Base-by-base conservation (phyloP, 2,797 vertebrate species). In the Lacerta agilis region DNA sequence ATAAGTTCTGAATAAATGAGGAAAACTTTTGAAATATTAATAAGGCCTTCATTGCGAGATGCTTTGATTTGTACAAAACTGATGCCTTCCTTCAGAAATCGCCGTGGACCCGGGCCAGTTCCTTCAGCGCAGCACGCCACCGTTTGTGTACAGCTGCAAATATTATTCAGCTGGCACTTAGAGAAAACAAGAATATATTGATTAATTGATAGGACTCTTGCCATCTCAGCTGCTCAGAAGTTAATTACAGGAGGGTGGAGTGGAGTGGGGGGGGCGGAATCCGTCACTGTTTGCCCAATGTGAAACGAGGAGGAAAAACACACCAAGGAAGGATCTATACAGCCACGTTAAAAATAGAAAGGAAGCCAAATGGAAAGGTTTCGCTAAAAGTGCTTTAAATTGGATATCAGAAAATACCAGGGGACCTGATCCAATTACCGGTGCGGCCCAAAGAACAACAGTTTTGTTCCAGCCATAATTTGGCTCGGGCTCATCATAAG, bases 21-120 rank as follows among this genome's bases (percentile, higher is more conserved):
- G 71, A 79, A 92, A 92, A 78, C 20, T 81, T 92, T 43, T 87
- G 55, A 93, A 95, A 89, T 94, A 91, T 92, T 94, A 92, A 91
- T 91, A 38, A 7, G 92, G 61, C 72, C 45, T 58, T 92, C 78
- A 73, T 29, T 91, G 85, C 2, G 0, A 1, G 38, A 90, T 67
- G 27, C 73, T 92, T 86, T 93, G 76, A 90, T 91, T 94, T 76
- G 94, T 92, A 88, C n/a, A 90, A 90, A 93, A 78, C 79, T 0
- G 0, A 45, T 20, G 92, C 80, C 8, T 88, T 90, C 87, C 43
- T 83, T 89, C 43, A 55, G 83, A 86, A 91, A 81, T 20, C 0
- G 13, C 71, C 1, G 1, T 4, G 0, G 38, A 88, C 55, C 45
- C 64, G 86, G 82, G 85, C 36, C 79, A 86, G 71, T 81, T 90